Evolutionary conservation across 37 sponge, comb jelly and placozoan genomes (phyloP), one percentile per base, ranked within the genome.

Genomic region (Eunapius fragilis): DNA sequence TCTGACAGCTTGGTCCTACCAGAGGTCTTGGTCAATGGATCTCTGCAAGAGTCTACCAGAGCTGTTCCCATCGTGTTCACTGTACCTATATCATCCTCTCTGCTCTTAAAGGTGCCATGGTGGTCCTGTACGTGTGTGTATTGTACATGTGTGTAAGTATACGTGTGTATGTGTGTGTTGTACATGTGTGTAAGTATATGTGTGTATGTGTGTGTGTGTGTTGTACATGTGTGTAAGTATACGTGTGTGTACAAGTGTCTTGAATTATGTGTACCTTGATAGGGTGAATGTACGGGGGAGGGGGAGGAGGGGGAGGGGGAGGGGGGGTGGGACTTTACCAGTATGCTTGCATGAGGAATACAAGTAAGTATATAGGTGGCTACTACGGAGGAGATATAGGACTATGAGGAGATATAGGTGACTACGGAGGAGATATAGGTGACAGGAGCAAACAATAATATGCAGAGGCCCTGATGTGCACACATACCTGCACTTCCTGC

Each of bases 1-100:
- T 89, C 91, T 33, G 84, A 79, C 23, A 93, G 84, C 32, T 74
- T 89, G 50, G 76, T 71, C 41, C 77, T 86, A 12, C 77, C 84
- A 22, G 90, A 87, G 14, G 78, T 76, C 28, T 37, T 30, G 68
- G 83, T 86, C 25, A 86, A 83, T 31, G 81, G 82, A 31, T 82
- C 87, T 28, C 41, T 31, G 36, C 91, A 93, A 7, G 31, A 68
- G 48, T 86, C 91, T 23, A 89, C 72, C 38, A 93, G 83, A 49
- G 49, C 23, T 34, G 84, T 86, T 25, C 93, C 93, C 2, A 27
- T 48, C 22, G 81, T 27, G 35, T 82, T 83, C 37, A 93, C 37
- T 17, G 79, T 73, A 75, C 89, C 87, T 9, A 93, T 75, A 0
- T 28, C 19, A 12, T 81, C 79, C 4, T 79, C 84, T 49, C 77